Evolutionary conservation across 2,888 invertebrate species (phyloP).

Genomic region (Harmothoe impar): DNA sequence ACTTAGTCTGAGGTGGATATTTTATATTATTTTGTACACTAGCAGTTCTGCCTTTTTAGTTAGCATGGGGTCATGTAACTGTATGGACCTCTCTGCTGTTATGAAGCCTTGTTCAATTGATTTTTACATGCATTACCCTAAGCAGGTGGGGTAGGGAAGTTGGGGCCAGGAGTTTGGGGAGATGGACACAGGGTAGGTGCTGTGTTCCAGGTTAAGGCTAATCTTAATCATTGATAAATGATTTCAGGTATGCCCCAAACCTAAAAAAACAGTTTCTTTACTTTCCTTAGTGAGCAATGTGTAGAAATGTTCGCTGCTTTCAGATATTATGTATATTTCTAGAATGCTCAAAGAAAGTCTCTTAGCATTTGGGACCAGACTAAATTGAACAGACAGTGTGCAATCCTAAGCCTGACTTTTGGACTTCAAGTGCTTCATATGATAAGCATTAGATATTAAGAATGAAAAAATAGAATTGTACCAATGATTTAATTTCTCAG

Average conservation of each 20-base stretch:
- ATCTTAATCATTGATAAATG: no score
- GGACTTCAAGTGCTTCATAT: background rate
- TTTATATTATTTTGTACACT: constrained; percentile 35
- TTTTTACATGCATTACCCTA: constrained; percentile 19
- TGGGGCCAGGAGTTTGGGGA: no score
- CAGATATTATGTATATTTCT: background rate
- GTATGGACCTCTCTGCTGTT: background rate
- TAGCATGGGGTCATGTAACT: background rate
- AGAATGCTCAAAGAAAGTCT: background rate
- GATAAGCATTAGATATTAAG: background rate
- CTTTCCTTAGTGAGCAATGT: no score
- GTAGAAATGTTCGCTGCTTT: constrained; percentile 11
- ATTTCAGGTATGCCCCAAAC: no score
- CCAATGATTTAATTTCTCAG: background rate
- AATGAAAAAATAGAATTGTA: background rate
- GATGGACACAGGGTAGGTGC: no score
- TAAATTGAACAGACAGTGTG: background rate
- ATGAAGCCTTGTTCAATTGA: background rate
- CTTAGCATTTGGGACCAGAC: background rate
- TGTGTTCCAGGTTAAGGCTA: no score
- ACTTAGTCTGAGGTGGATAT: constrained; percentile 28
- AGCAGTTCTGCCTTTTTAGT: constrained; percentile 30
- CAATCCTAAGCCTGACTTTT: constrained; percentile 9
- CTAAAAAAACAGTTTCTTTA: no score
- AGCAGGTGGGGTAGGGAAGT: background rate